A percentile compares a stretch with the other conserved stretches of the same genome.
Conservation (phyloP, 2,888 invertebrate species). For the Lasioglossum calceatum region DNA sequence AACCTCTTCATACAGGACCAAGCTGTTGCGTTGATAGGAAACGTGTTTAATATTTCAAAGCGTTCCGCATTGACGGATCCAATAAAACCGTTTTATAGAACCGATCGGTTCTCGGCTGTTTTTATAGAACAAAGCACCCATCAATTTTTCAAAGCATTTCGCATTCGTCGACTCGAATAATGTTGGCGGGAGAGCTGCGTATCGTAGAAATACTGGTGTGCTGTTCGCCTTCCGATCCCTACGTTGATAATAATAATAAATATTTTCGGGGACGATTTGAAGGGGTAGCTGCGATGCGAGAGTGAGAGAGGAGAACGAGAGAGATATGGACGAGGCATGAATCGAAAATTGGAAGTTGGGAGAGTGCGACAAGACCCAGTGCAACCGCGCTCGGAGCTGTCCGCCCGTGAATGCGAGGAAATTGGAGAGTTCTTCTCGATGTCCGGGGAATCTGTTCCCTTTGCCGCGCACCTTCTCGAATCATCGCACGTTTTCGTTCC, state of each 20-base stretch:
- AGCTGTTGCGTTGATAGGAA: neutral
- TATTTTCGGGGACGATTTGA: neutral
- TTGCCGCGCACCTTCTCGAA: conserved; percentile 40
- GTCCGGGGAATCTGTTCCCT: conserved; percentile 61
- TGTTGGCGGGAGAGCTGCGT: no score
- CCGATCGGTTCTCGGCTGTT: no score
- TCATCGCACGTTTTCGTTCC: conserved; percentile 36
- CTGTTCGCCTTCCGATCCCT: neutral
- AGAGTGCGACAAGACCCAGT: conserved; percentile 1
- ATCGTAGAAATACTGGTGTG: no score
- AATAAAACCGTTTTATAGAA: neutral
- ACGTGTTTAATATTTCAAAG: neutral
- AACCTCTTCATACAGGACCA: neutral
- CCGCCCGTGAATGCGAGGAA: conserved; percentile 70
- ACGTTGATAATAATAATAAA: neutral
- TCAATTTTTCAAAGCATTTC: no score
- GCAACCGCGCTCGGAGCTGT: conserved; percentile 50
- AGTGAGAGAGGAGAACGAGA: neutral
- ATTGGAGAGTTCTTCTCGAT: conserved; percentile 71
- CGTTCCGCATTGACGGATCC: conserved; percentile 2
- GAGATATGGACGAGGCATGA: conserved; percentile 21
- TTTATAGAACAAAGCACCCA: no score
- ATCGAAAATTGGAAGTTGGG: conserved; percentile 54
- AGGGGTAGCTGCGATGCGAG: neutral
- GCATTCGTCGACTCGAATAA: no score